Evolutionary conservation across 2,888 invertebrate species (phyloP), one percentile per base, ranked within the genome.

Genomic region (Pachymerium ferrugineum): DNA sequence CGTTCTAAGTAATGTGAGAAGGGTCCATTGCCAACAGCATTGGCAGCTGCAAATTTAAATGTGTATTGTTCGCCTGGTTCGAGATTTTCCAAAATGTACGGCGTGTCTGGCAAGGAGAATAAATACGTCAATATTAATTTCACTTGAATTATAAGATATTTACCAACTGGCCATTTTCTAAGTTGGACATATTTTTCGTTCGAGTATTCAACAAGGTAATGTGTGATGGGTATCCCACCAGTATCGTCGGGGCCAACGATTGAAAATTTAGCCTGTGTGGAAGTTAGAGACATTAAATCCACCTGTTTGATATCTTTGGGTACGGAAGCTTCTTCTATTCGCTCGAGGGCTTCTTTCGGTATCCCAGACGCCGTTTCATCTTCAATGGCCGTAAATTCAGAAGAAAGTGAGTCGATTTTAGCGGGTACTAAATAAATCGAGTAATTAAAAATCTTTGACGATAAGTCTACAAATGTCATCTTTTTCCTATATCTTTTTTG

Each of bases 261-360:
- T 69, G 87, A 87, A 82, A 94, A 94, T 72, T 89, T 89, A 67
- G 94, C 89, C 8, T 93, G 92, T 3, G 94, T 94, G 0, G 94
- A 94, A 78, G 81, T 68, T 75, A 78, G 10, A 54, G 33, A 67
- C 54, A 74, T 35, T n/a, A 8, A n/a, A 47, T 72, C 87, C 0
- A 88, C 89, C 82, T 91, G 86, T 12, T 85, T 82, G 10, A 94
- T 85, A n/a, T 85, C 83, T 3, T 86, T 86, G 0, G 94, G 95
- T 0, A 87, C 86, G 69, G 85, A 86, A 0, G 92, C 94, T 82
- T 92, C 88, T 78, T 88, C 87, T 76, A 94, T 83, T 75, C 89
- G 87, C 79, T 93, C 89, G n/a, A 84, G 83, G 76, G 88, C 87
- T 76, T 87, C 87, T 2, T 86, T 86, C 71, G 85, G 85, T 73